Evolutionary conservation across 2,888 invertebrate species (phyloP).

Genomic region (Erebia palarica): DNA sequence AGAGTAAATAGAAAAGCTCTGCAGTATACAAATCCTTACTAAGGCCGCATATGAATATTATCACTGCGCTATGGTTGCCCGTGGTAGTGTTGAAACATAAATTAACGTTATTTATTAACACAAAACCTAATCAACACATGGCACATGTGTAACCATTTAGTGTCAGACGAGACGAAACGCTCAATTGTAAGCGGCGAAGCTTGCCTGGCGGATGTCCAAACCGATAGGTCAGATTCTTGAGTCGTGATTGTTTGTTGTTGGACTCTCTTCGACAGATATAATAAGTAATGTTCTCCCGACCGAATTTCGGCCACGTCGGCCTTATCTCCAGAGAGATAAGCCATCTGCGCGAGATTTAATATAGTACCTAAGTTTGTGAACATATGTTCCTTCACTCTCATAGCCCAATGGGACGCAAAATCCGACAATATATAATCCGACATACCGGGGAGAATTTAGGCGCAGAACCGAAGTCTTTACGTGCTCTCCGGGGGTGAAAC

Average conservation of each 20-base stretch:
- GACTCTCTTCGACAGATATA: conserved; percentile 26
- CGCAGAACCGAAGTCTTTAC: too few relatives aligned
- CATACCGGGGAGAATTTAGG: too few relatives aligned
- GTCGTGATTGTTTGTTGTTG: conserved; percentile 29
- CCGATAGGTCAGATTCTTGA: conserved; percentile 59
- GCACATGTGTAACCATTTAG: conserved; percentile 27
- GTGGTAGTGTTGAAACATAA: not conserved
- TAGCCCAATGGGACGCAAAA: too few relatives aligned
- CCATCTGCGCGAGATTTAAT: too few relatives aligned
- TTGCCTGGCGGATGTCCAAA: conserved; percentile 57
- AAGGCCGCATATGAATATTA: not conserved
- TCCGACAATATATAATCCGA: too few relatives aligned
- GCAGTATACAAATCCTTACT: not conserved
- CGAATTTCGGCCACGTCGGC: too few relatives aligned
- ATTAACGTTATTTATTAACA: conserved; percentile 16
- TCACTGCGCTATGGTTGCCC: not conserved
- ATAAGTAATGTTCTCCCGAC: too few relatives aligned
- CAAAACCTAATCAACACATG: conserved; percentile 5
- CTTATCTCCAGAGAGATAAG: too few relatives aligned
- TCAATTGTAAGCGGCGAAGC: conserved; percentile 44
- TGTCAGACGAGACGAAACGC: conserved; percentile 37
- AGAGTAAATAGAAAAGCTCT: too few relatives aligned
- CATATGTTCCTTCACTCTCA: too few relatives aligned
- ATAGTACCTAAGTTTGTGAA: too few relatives aligned
- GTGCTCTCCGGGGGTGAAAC: too few relatives aligned